Evolutionary conservation across 2,113 vertebrate genomes (phyloP), one percentile per base, ranked within the genome.

Genomic region (Mesitornis unicolor): DNA sequence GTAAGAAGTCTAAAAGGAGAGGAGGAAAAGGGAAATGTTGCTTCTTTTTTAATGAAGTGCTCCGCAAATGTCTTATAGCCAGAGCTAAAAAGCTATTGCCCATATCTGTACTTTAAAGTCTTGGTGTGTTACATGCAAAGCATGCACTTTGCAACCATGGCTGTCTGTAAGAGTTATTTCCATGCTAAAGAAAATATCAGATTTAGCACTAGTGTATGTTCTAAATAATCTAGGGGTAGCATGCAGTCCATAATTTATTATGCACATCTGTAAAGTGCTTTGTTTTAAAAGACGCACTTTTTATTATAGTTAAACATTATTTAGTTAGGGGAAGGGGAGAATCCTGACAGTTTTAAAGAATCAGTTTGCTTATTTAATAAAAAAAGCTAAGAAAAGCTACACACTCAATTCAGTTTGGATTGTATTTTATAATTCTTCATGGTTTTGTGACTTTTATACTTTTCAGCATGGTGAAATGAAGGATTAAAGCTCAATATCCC

Each of bases 301-400:
- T 96, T 97, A 87, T 90, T 95, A 91, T 22, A 94, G 65, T 45
- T 94, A 97, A 97, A 91, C 51, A 65, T 92, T 94, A 90, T 96
- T 96, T 91, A 85, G 73, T 45, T 94, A 51, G 38, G 60, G 24
- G 57, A 38, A 74, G 89, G 84, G 56, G 6, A 95, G 70, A 91
- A 71, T 80, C 45, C 29, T 94, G 67, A 93, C 76, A 88, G 68
- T 83, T 95, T 88, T 94, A 95, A 93, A 91, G 57, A 69, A 70
- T 51, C 38, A 6, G 22, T 75, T 97, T 87, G 45, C 33, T 89
- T 89, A 67, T 93, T 85, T 68, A 85, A 93, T 47, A 51, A 67
- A 84, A 85, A 59, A 48, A 12, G 24, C 20, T 21, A 45, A 81
- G 18, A 19, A 60, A 84, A 96, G 12, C 38, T 94, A 60, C 57